Evolutionary conservation across 2,888 invertebrate species (phyloP), one percentile per base, ranked within the genome.

Genomic region (Rhagophthalmus giganteus): DNA sequence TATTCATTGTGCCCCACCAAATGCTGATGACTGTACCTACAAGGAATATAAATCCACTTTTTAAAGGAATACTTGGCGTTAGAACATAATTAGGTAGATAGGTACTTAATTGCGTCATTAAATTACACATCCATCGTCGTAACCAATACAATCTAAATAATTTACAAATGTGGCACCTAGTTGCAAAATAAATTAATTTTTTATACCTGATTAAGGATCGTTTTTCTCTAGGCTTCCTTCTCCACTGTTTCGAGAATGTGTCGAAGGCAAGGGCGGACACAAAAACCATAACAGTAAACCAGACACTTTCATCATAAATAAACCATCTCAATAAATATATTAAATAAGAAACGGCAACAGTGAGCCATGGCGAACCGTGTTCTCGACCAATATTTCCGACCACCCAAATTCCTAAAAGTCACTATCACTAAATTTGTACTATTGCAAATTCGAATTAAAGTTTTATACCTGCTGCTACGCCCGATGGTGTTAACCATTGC

Each of bases 381-480:
- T 94, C 88, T 1, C 87, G 81, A 0, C 95, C 95, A 55, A 95
- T 87, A 67, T 95, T 96, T 14, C 94, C 94, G 5, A 94, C 90
- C 0, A 86, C 79, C 87, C 93, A 90, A 0, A 94, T 89, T 62
- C 94, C 96, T 93, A 70, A 11, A 74, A 68, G 59, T 32, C n/a
- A n/a, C n/a, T n/a, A n/a, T n/a, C n/a, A n/a, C n/a, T n/a, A n/a
- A n/a, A n/a, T n/a, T n/a, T n/a, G n/a, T n/a, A n/a, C n/a, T n/a
- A n/a, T n/a, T n/a, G n/a, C n/a, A n/a, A n/a, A n/a, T n/a, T n/a
- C n/a, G n/a, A n/a, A n/a, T n/a, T n/a, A 9, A 27, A 7, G 12
- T 8, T 34, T 8, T 14, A 78, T 76, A 90, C 90, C 90, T 59
- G 90, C 70, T 10, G 88, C 86, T 40, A 84, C 81, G 8, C 81